A percentile compares a stretch with the other conserved stretches of the same genome.
Evolutionary conservation across 2,113 vertebrate genomes (phyloP).

Genomic region (Recurvirostra avosetta): DNA sequence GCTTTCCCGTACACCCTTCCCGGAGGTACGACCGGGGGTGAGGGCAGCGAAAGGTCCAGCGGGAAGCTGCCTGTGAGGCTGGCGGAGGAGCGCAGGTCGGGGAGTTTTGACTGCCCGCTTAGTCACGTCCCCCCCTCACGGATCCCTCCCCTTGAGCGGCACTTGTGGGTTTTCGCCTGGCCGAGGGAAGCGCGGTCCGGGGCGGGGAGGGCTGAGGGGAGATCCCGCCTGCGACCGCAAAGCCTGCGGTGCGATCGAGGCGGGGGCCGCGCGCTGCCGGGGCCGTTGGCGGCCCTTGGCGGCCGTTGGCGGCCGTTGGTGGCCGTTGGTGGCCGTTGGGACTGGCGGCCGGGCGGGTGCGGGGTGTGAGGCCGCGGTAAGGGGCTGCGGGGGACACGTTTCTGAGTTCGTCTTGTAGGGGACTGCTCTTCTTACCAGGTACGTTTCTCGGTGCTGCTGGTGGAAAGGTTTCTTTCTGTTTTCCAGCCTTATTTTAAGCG

Average conservation of each 20-base stretch:
- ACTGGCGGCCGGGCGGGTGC: not conserved
- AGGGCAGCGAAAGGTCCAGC: not conserved
- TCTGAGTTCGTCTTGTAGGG: too few species aligned
- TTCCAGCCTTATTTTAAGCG: not conserved
- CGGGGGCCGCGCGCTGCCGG: not conserved
- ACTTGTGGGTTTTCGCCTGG: not conserved
- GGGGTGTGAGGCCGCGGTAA: not conserved
- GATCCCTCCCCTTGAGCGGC: not conserved
- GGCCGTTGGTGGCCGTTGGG: not conserved
- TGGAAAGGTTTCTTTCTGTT: not conserved
- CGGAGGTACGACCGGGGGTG: not conserved
- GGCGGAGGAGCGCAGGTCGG: not conserved
- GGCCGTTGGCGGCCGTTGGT: not conserved
- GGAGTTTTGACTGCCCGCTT: not conserved
- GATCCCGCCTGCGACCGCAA: not conserved
- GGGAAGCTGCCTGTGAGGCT: not conserved
- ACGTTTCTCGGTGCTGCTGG: not conserved
- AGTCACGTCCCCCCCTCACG: not conserved
- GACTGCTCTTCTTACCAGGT: not conserved
- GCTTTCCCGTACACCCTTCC: not conserved
- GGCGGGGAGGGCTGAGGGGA: not conserved
- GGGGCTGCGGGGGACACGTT: not conserved
- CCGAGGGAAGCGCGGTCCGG: not conserved
- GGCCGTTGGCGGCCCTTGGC: not conserved
- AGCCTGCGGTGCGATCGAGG: not conserved